A percentile compares a stretch with the other conserved stretches of the same genome.
phyloP scores from a whole-genome alignment of 2,888 invertebrate species.

The Creontiades dilutus region DNA sequence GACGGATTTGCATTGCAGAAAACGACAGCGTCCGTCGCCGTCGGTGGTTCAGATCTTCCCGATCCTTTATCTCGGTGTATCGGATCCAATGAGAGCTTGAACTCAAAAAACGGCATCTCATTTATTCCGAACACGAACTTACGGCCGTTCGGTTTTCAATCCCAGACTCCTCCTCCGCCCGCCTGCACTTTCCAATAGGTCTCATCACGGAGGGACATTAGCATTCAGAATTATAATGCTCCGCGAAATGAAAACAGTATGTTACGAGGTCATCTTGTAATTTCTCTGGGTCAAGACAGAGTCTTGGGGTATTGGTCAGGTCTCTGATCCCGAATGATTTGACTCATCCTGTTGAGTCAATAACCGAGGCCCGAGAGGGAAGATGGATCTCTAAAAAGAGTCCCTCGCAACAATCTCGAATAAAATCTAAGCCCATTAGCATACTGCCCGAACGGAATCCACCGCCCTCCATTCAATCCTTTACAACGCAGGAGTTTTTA shows the following conservation, averaged over 20 bases:
- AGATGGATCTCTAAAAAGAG: not conserved
- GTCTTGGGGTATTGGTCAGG: not conserved
- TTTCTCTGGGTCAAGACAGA: not conserved
- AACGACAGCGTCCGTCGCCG: slow-evolving; percentile 39
- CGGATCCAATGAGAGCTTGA: slow-evolving; percentile 47
- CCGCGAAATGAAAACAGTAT: not conserved
- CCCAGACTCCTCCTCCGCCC: not conserved
- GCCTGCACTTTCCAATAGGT: slow-evolving; percentile 50
- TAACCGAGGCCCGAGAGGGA: not conserved
- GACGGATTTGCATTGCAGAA: slow-evolving; percentile 40
- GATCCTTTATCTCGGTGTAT: slow-evolving; percentile 25
- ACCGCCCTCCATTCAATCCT: not conserved
- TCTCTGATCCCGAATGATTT: not conserved
- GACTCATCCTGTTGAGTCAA: not conserved
- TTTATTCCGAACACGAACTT: slow-evolving; percentile 56
- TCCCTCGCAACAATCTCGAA: slow-evolving; percentile 10
- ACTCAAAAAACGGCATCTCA: slow-evolving; percentile 34
- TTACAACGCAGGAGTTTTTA: slow-evolving; percentile 5
- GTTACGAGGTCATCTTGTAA: slow-evolving; percentile 31
- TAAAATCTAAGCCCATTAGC: slow-evolving; percentile 3
- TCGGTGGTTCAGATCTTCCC: slow-evolving; percentile 21
- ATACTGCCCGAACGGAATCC: not conserved
- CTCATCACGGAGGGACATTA: slow-evolving; percentile 51
- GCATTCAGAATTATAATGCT: slow-evolving; percentile 60
- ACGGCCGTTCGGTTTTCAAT: not conserved